A percentile compares a stretch with the other conserved stretches of the same genome.
phyloP scores from a whole-genome alignment of 2,113 vertebrate genomes.

The Rhadina sibilatrix region DNA sequence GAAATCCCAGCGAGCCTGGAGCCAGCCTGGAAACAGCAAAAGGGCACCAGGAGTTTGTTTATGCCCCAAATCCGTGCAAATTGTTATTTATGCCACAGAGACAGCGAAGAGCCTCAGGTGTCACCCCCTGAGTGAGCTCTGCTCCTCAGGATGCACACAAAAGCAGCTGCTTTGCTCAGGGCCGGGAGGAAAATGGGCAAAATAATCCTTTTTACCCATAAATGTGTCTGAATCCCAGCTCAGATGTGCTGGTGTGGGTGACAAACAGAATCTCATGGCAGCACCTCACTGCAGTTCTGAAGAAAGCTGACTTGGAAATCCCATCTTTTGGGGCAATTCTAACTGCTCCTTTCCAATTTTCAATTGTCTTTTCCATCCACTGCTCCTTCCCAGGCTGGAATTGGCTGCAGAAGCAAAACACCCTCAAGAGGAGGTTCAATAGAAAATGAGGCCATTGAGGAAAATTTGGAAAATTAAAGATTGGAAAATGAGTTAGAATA shows the following conservation, averaged over 20 bases:
- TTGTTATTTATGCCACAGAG: not conserved
- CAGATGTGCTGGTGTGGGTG: not conserved
- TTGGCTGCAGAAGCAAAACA: not conserved
- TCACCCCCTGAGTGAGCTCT: not conserved
- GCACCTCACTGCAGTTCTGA: not conserved
- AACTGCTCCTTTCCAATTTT: not conserved
- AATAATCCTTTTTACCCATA: not conserved
- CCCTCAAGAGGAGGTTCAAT: not conserved
- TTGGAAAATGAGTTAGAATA: not conserved
- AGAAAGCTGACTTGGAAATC: not conserved
- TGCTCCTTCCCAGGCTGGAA: not conserved
- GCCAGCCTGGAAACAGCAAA: not conserved
- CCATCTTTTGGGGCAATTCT: not conserved
- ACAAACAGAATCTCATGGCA: not conserved
- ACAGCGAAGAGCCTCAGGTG: not conserved
- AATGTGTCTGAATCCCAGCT: not conserved
- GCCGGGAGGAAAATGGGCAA: fast-evolving
- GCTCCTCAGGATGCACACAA: not conserved
- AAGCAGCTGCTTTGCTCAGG: not conserved
- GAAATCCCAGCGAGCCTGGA: not conserved
- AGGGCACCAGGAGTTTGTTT: not conserved
- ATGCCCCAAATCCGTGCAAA: not conserved
- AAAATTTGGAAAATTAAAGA: not conserved
- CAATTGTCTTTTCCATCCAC: not conserved
- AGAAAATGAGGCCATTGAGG: not conserved